A percentile compares a stretch with the other conserved stretches of the same genome.
Conservation (phyloP, 2,797 vertebrate species). For the Buphagus erythrorhynchus region DNA sequence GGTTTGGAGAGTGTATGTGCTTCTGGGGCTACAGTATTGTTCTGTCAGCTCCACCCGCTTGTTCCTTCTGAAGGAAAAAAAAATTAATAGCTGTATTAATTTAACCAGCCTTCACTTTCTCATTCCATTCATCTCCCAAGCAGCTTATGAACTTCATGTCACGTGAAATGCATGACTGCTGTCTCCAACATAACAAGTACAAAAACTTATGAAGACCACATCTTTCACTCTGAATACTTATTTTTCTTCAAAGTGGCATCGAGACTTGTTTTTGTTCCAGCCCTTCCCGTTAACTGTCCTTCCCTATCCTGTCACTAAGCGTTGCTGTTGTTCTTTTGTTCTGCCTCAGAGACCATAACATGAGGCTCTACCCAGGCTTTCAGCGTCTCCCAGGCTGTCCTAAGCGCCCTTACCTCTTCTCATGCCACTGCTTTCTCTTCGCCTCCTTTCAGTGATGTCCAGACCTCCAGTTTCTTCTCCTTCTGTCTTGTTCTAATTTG, state of each 20-base stretch:
- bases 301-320: constrained; percentile 50
- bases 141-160: neutral
- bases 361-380: neutral
- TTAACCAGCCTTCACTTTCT: neutral
- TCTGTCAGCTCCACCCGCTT: neutral
- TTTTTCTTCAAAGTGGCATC: neutral
- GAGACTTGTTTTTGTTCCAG: neutral
- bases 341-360: neutral
- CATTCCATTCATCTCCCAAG: neutral
- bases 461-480: neutral
- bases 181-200: neutral
- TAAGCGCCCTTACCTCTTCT: neutral
- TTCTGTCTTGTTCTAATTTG: neutral
- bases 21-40: neutral
- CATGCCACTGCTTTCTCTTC: neutral
- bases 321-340: constrained; percentile 53
- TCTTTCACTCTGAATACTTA: neutral
- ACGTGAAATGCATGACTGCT: neutral
- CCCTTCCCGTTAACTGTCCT: neutral
- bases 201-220: neutral
- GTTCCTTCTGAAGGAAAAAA: neutral
- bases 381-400: neutral
- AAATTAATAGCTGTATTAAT: neutral
- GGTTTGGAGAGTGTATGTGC: neutral
- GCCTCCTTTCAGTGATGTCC: neutral